Evolutionary conservation across 2,888 invertebrate species (phyloP).

Genomic region (Chymomyza fuscimana): DNA sequence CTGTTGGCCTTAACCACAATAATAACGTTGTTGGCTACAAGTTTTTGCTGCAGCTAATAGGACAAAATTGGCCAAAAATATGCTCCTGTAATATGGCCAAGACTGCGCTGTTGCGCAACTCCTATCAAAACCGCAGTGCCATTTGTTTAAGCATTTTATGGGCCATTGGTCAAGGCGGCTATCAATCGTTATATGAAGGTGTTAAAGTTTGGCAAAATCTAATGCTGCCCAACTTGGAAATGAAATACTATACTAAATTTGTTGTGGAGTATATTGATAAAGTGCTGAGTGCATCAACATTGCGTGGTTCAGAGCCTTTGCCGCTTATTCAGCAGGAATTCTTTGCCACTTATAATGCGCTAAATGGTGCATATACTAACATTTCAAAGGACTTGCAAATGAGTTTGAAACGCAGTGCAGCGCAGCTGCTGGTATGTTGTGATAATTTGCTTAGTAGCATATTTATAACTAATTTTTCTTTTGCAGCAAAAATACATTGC

Average conservation of each 20-base stretch:
- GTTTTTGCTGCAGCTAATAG: slow-evolving; percentile 86
- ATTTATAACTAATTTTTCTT: too few species aligned
- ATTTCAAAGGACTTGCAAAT: slow-evolving; percentile 72
- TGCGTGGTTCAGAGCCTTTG: slow-evolving; percentile 42
- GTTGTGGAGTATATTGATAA: slow-evolving; percentile 83
- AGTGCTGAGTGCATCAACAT: slow-evolving; percentile 54
- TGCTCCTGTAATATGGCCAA: slow-evolving; percentile 84
- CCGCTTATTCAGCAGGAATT: slow-evolving; percentile 68
- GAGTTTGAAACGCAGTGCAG: slow-evolving; percentile 68
- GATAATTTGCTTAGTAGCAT: not conserved
- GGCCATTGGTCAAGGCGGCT: slow-evolving; percentile 88
- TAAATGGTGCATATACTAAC: slow-evolving; percentile 59
- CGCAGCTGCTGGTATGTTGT: slow-evolving; percentile 68
- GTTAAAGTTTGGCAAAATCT: slow-evolving; percentile 88
- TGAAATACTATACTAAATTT: slow-evolving; percentile 86
- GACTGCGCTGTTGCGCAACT: slow-evolving; percentile 84
- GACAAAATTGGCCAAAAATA: slow-evolving; percentile 84
- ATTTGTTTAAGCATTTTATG: slow-evolving; percentile 87
- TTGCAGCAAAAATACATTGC: slow-evolving; percentile 72
- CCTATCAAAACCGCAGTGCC: slow-evolving; percentile 88
- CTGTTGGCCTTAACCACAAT: slow-evolving; percentile 87
- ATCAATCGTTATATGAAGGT: slow-evolving; percentile 84
- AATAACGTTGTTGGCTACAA: slow-evolving; percentile 82
- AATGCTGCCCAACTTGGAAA: slow-evolving; percentile 86
- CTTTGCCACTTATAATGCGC: slow-evolving; percentile 66